A percentile compares a stretch with the other conserved stretches of the same genome.
These are phyloP conservation scores for Aplysia californica DNA, from an alignment of 1,140 invertebrate species.

Conservation along the genomic window DNA sequence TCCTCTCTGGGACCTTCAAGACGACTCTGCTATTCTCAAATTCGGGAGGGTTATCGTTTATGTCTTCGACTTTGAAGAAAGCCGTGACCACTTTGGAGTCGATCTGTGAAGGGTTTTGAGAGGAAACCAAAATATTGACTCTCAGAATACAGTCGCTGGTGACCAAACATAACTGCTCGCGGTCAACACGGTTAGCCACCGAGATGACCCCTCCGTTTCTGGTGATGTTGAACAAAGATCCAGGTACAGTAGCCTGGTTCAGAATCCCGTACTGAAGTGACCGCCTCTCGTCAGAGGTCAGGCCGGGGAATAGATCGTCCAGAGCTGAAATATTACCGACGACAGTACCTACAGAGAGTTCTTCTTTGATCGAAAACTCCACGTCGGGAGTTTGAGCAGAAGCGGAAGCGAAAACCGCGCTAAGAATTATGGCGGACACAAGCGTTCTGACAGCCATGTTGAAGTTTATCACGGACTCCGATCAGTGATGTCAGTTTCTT, in stretches of 20 bases:
- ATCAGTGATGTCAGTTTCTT: background rate
- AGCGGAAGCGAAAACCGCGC: background rate
- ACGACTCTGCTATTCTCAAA: slow-evolving; percentile 31
- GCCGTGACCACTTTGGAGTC: slow-evolving; percentile 42
- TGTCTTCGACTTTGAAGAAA: slow-evolving; percentile 40
- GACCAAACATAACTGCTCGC: slow-evolving; percentile 40
- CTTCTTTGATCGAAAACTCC: slow-evolving; percentile 33
- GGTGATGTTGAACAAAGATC: slow-evolving; percentile 37
- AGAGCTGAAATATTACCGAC: slow-evolving; percentile 41
- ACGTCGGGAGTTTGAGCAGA: slow-evolving; percentile 22
- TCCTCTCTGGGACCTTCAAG: slow-evolving; percentile 40
- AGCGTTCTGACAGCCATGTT: background rate
- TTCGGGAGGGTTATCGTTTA: slow-evolving; percentile 47
- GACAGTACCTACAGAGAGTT: slow-evolving; percentile 24
- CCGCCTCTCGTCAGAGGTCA: slow-evolving; percentile 23
- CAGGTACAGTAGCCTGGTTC: slow-evolving; percentile 25
- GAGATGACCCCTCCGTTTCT: slow-evolving; percentile 30
- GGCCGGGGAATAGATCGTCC: slow-evolving; percentile 24
- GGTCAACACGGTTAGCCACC: slow-evolving; percentile 37
- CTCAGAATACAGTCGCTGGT: slow-evolving; percentile 32
- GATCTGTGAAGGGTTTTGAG: slow-evolving; percentile 20
- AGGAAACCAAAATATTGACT: slow-evolving; percentile 38
- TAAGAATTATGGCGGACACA: background rate
- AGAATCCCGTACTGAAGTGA: slow-evolving; percentile 39
- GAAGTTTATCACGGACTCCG: background rate